Base-by-base conservation (phyloP, 92 coral and sea anemone genomes). In the Anthopleura xanthogrammica region DNA sequence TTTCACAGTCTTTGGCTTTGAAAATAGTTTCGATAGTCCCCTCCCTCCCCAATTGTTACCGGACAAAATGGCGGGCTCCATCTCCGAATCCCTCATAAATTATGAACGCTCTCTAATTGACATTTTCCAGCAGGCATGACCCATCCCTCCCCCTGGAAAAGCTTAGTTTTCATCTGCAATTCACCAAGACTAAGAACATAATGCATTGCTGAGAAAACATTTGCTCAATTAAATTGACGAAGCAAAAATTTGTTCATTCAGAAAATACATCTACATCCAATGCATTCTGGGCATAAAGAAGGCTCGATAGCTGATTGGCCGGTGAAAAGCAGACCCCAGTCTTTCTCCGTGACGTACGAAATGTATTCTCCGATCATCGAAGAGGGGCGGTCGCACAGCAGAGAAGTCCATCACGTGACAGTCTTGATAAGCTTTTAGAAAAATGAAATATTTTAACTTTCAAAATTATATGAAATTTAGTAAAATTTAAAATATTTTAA, bases 321-420 rank as follows among this genome's bases (percentile, higher is more conserved):
- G 78, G 43, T 91, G 94, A 81, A 91, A 91, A 39, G 94, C 94
- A 23, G 94, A 91, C 48, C 94, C 90, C 75, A 85, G 85, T 88
- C 94, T 83, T 64, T 88, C 94, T 20, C 58, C 78, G 17, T 52
- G 89, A 29, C 88, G 82, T 0, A 91, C 86, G 76, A 71, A 74
- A 46, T 80, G 89, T 41, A 81, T 14, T 79, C 90, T 68, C 57
- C 83, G 78, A 24, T 91, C 90, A 13, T 80, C 92, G 23, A 60
- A 79, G 29, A 75, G 57, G 8, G 79, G 64, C 7, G 90, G 88
- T 66, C 93, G 87, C 41, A 90, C 65, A 39, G 88, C 86, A 9
- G 90, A 50, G 41, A 90, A 87, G 64, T 87, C 88, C 52, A 89
- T 86, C 86, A 87, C 80, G n/a, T 84, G 86, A 80, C 83, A 86